Percentiles rank a stretch among this genome's conserved stretches.
Conservation (phyloP, 2,888 invertebrate genomes). For the Cataglyphis altisquamis region DNA sequence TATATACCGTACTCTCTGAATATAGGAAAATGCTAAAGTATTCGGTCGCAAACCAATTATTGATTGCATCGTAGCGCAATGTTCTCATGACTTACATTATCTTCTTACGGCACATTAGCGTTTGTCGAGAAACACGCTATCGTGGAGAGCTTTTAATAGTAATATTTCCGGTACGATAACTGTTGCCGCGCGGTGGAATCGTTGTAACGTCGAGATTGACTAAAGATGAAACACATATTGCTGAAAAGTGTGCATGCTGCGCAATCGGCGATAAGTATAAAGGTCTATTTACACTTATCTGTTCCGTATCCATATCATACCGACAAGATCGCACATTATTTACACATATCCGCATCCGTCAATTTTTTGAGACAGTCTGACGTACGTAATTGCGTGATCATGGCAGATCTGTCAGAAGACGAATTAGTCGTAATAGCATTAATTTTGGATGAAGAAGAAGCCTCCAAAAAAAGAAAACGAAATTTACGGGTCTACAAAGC, state of each 20-base stretch:
- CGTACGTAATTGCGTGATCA: too few relatives aligned
- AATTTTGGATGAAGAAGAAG: too few relatives aligned
- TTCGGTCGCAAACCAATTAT: background rate
- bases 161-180: slow-evolving; percentile 11
- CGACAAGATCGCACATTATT: too few relatives aligned
- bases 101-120: background rate
- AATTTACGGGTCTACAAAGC: background rate
- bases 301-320: too few relatives aligned
- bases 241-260: slow-evolving; percentile 28
- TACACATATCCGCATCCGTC: too few relatives aligned
- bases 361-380: too few relatives aligned
- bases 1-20: background rate
- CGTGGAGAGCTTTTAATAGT: background rate
- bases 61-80: background rate
- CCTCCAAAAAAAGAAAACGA: background rate
- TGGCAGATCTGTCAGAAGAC: too few relatives aligned
- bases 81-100: slow-evolving; percentile 9
- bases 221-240: slow-evolving; percentile 28
- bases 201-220: slow-evolving; percentile 45
- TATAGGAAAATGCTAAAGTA: background rate
- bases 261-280: slow-evolving; percentile 22
- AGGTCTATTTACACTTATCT: too few relatives aligned
- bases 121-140: slow-evolving; percentile 16
- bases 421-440: too few relatives aligned
- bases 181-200: slow-evolving; percentile 39